Evolutionary conservation across 2,888 invertebrate species (phyloP), one percentile per base, ranked within the genome.

Genomic region (Platycnemis pennipes): DNA sequence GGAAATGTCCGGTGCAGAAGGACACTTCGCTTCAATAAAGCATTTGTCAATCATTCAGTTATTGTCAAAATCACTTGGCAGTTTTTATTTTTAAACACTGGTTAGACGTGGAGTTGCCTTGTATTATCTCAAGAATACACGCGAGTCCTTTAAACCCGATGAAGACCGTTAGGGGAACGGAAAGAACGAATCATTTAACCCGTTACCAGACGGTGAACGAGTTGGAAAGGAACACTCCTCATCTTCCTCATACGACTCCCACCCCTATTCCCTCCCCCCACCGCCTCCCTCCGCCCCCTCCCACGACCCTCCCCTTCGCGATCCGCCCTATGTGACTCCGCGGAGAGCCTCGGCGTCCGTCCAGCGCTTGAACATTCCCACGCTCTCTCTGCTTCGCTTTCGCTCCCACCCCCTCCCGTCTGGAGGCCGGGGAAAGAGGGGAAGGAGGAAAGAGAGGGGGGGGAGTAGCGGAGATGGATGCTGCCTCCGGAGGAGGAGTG

Each of bases 341-440:
- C 37, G 77, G 77, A 31, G 77, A 77, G 13, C 77, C 77, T 77
- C 77, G 77, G 77, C 77, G 77, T 31, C 77, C 77, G 37, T 77
- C 77, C 77, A 77, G 26, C 77, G 77, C 77, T 77, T 77, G 37
- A 77, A 77, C 77, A 77, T 77, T 77, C 77, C 77, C 77, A 77
- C 77, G 77, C 11, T 77, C 77, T 77, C 77, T 77, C 77, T 77
- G 8, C 16, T 37, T 77, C 77, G 77, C 37, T 77, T 16, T 77
- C 26, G 31, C 37, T 77, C 49, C 19, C 49, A 16, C 0, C 13
- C 31, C 77, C 37, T 0, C 63, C 26, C 63, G 22, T 26, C 63
- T 5, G 19, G 1, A 1, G 26, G 22, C 5, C 63, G 63, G 7
- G 63, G 63, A 63, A 26, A 26, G 26, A 63, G 26, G 0, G 63